These are phyloP conservation scores for Caenorhabditis panamensis DNA, from an alignment of 2,888 invertebrate species.

Conservation along the genomic window DNA sequence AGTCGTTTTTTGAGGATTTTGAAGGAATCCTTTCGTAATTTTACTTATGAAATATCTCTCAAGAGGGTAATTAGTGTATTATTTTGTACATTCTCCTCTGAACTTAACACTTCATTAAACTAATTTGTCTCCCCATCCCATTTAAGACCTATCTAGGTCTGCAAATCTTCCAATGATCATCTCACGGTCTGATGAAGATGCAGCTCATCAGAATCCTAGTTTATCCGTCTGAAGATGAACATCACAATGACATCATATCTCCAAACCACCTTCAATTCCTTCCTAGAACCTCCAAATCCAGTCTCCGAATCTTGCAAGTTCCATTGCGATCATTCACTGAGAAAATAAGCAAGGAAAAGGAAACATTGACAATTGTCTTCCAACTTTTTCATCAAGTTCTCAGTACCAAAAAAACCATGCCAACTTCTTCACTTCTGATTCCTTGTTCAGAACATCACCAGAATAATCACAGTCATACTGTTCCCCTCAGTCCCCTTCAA, in stretches of 20 bases:
- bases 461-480: background rate
- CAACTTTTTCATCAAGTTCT: too few relatives aligned
- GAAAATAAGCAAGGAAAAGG: background rate
- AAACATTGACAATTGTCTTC: too few relatives aligned
- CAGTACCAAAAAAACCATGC: too few relatives aligned
- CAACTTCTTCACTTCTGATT: too few relatives aligned
- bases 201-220: background rate
- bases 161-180: background rate
- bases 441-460: too few relatives aligned
- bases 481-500: background rate
- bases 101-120: background rate
- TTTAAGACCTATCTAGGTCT: background rate
- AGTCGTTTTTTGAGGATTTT: background rate
- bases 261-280: background rate
- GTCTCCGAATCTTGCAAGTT: background rate
- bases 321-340: background rate
- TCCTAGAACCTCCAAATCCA: background rate
- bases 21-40: background rate
- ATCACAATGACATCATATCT: background rate
- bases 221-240: background rate
- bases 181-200: background rate
- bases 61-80: background rate
- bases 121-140: background rate
- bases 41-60: background rate
- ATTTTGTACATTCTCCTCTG: background rate